Conservation (phyloP, 2,113 vertebrate species). For the Solea solea region DNA sequence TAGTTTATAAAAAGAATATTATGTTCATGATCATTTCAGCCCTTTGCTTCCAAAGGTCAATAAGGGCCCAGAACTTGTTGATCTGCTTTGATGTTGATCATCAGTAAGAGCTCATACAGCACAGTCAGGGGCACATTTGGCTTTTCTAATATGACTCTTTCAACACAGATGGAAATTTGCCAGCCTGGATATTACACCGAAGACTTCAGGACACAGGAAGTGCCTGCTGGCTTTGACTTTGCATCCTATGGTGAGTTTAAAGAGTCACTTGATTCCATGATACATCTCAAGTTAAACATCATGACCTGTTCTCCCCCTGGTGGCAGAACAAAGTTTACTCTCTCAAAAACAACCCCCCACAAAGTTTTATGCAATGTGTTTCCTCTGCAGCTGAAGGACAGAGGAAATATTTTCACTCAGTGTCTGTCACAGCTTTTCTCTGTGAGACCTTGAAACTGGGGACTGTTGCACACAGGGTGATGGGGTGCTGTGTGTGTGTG, state of each 20-base stretch:
- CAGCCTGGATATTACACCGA: conserved; percentile 80
- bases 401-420: conserved; percentile 72
- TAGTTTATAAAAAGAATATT: too few relatives aligned
- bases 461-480: conserved; percentile 48
- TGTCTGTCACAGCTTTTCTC: conserved; percentile 66
- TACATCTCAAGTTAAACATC: conserved; percentile 3
- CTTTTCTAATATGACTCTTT: not conserved
- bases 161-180: conserved; percentile 80
- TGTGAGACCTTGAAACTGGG: conserved; percentile 74
- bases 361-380: conserved; percentile 54
- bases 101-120: not conserved
- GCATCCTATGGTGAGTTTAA: conserved; percentile 78
- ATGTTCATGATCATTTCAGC: too few relatives aligned
- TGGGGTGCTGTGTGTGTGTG: conserved; percentile 25
- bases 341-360: not conserved
- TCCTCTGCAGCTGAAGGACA: conserved; percentile 76
- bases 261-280: not conserved
- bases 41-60: too few relatives aligned
- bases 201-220: conserved; percentile 83
- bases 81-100: conserved; percentile 1
- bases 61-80: too few relatives aligned
- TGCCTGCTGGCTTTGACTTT: conserved; percentile 83
- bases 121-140: too few relatives aligned
- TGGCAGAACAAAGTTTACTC: not conserved
- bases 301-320: not conserved